Evolutionary conservation across 35 echinoderm and acorn worm species (phyloP).

Genomic region (Diadema setosum): DNA sequence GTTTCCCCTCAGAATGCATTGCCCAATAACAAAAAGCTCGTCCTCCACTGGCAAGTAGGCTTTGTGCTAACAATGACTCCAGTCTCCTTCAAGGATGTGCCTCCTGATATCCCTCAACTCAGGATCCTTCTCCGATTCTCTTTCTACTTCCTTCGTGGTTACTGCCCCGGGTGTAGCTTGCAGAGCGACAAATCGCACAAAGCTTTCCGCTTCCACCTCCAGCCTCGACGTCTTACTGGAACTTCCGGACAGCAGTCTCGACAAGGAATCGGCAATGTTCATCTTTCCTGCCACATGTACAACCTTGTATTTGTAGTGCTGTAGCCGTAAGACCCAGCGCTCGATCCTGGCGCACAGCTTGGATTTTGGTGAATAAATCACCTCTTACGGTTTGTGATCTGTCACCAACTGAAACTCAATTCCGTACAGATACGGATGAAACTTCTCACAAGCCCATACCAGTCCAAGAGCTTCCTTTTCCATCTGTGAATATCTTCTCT

Average conservation of each 20-base stretch:
- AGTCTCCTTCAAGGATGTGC: background rate
- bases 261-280: slow-evolving; percentile 15
- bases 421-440: too few species aligned
- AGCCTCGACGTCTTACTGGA: background rate
- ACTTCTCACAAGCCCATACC: slow-evolving; percentile 57
- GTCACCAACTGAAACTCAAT: slow-evolving; percentile 42
- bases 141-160: background rate
- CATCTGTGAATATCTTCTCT: slow-evolving; percentile 52
- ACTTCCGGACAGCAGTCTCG: background rate
- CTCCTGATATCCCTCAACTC: background rate
- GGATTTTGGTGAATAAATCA: slow-evolving; percentile 4
- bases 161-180: background rate
- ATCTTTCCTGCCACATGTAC: background rate
- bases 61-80: background rate
- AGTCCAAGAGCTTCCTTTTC: slow-evolving; percentile 63
- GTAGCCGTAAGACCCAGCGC: background rate
- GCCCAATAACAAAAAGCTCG: background rate
- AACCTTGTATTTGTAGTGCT: slow-evolving; percentile 1
- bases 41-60: background rate
- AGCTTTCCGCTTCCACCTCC: background rate
- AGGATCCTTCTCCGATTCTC: background rate
- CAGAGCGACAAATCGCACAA: background rate
- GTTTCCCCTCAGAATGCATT: background rate
- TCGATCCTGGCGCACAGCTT: background rate
- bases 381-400: slow-evolving; percentile 53